These are phyloP conservation scores for Poecilobothrus nobilitatus DNA, from an alignment of 2,888 invertebrate genomes.

Conservation along the genomic window DNA sequence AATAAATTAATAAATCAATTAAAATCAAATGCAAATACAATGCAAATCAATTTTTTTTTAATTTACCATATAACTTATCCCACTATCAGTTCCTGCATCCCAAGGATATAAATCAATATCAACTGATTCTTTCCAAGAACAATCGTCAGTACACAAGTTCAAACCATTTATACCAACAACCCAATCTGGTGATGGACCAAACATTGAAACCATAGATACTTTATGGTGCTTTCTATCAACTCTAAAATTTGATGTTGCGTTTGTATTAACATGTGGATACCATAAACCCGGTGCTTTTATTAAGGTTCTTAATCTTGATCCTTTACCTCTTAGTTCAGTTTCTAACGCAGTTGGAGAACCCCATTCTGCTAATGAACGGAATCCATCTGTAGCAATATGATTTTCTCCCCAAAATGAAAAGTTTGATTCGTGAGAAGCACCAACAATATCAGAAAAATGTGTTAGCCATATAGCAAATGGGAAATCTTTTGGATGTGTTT, in stretches of 20 bases:
- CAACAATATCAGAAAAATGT: constrained; percentile 95
- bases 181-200: constrained; percentile 96
- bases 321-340: constrained; percentile 78
- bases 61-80: constrained; percentile 77
- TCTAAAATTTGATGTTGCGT: constrained; percentile 71
- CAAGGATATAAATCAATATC: constrained; percentile 83
- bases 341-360: constrained; percentile 84
- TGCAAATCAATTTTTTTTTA: constrained; percentile 7
- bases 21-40: no score
- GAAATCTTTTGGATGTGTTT: constrained; percentile 94
- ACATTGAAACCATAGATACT: constrained; percentile 80
- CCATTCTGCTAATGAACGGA: constrained; percentile 59
- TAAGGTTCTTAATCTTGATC: constrained; percentile 66
- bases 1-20: background rate
- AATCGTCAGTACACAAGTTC: constrained; percentile 79
- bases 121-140: constrained; percentile 81
- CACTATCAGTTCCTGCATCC: constrained; percentile 93
- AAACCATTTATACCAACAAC: constrained; percentile 85
- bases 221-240: constrained; percentile 79
- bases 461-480: constrained; percentile 84
- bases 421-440: constrained; percentile 83
- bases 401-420: constrained; percentile 90
- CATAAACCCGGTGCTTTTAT: constrained; percentile 84
- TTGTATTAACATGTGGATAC: constrained; percentile 79
- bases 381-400: constrained; percentile 76